Percentiles rank a stretch among this genome's conserved stretches.
Evolutionary conservation across 2,113 vertebrate genomes (phyloP).

Genomic region (Petaurus breviceps): DNA sequence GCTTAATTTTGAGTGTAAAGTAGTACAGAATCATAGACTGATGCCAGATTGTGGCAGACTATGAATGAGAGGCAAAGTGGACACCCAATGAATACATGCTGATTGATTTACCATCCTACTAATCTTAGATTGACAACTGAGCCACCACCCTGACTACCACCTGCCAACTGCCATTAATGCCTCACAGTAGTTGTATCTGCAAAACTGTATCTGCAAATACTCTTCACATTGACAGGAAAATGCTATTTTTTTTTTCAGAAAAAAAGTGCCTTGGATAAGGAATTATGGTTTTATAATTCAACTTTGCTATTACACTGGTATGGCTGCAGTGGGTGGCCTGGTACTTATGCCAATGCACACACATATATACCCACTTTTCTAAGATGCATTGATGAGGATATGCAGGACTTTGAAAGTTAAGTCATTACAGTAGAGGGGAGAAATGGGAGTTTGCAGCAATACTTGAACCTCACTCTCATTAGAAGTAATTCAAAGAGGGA

Average conservation of each 20-base stretch:
- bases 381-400: not conserved
- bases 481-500: not conserved
- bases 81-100: not conserved
- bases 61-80: not conserved
- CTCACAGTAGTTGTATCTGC: not conserved
- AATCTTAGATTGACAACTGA: not conserved
- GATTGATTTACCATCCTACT: not conserved
- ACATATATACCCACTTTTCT: not conserved
- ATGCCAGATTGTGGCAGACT: too few relatives aligned
- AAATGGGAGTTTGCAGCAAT: not conserved
- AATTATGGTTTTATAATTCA: not conserved
- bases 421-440: not conserved
- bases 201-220: not conserved
- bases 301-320: not conserved
- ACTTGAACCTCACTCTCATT: not conserved
- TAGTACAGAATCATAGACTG: too few relatives aligned
- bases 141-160: conserved; percentile 6
- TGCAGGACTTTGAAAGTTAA: not conserved
- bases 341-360: too few relatives aligned
- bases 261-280: not conserved
- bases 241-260: not conserved
- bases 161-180: not conserved
- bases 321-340: not conserved
- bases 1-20: too few relatives aligned
- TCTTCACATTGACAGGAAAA: not conserved